Evolutionary conservation across 2,888 invertebrate genomes (phyloP), one percentile per base, ranked within the genome.

Genomic region (Mayetiola destructor): DNA sequence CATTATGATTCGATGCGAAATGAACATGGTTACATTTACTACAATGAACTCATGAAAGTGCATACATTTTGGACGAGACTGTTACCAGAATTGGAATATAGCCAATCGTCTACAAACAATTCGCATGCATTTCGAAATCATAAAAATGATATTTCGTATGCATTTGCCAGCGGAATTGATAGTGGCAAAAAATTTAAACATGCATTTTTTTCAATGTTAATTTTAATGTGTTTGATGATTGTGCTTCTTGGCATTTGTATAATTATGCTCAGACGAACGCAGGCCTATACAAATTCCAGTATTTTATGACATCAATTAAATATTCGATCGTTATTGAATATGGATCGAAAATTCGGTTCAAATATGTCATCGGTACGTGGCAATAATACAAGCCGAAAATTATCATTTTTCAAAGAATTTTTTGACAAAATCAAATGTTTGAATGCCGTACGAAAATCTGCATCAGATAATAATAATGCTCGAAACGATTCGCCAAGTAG

Each of bases 181-280:
- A 57, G 14, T 29, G 56, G 39, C n/a, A 27, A 58, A 37, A 69
- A 72, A 20, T 73, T 70, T 59, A 69, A 69, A 3, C 70, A 72
- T 56, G 73, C 72, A 0, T 73, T 73, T 59, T 73, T 70, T 59
- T 67, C 69, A 3, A 68, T 73, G 69, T 60, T 73, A 2, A 63
- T 64, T 0, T 60, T 73, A 1, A 69, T 72, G 1, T 66, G 69
- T 52, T 56, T 70, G 8, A 64, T 73, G 0, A 60, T 73, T 16
- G 64, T 66, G 0, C 65, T 72, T 2, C 61, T 73, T 1, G 68
- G 69, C 1, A 56, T 72, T 6, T 73, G 73, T 58, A 67, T 72
- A 1, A 72, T 72, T 56, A 60, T 73, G 18, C 48, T 73, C 18
- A 68, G 66, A 1, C 68, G 68, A 1, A 67, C 69, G 59, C 59